Conservation (phyloP, 1,140 invertebrate genomes). For the Calephelis virginiensis region DNA sequence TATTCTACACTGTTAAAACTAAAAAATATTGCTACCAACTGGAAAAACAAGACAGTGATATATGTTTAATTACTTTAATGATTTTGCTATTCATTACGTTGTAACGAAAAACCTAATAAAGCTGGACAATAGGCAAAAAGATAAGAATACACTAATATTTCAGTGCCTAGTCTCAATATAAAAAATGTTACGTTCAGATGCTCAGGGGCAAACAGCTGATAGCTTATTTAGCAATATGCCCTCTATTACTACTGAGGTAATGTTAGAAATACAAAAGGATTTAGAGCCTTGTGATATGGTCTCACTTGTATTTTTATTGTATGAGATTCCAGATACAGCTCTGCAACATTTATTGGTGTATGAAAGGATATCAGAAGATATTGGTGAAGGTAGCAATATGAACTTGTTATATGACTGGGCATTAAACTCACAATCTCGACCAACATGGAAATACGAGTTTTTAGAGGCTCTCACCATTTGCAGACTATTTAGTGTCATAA, state of each 20-base stretch:
- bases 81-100: no score
- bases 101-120: no score
- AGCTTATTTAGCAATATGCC: slow-evolving; percentile 38
- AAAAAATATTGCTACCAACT: no score
- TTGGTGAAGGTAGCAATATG: slow-evolving; percentile 37
- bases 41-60: no score
- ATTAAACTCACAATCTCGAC: slow-evolving; percentile 40
- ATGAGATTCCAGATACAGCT: slow-evolving; percentile 62
- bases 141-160: not conserved
- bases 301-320: slow-evolving; percentile 66
- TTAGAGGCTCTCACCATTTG: slow-evolving; percentile 62
- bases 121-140: not conserved
- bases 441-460: slow-evolving; percentile 64
- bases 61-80: no score
- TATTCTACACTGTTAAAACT: no score
- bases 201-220: slow-evolving; percentile 30
- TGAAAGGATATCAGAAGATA: slow-evolving; percentile 52
- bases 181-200: slow-evolving; percentile 45
- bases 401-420: slow-evolving; percentile 65
- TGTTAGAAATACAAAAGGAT: slow-evolving; percentile 61
- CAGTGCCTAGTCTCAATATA: not conserved
- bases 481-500: slow-evolving; percentile 52
- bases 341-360: slow-evolving; percentile 56
- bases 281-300: slow-evolving; percentile 55
- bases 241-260: slow-evolving; percentile 45